phyloP scores from a whole-genome alignment of 2,888 invertebrate species.

The Stenotaenia linearis region DNA sequence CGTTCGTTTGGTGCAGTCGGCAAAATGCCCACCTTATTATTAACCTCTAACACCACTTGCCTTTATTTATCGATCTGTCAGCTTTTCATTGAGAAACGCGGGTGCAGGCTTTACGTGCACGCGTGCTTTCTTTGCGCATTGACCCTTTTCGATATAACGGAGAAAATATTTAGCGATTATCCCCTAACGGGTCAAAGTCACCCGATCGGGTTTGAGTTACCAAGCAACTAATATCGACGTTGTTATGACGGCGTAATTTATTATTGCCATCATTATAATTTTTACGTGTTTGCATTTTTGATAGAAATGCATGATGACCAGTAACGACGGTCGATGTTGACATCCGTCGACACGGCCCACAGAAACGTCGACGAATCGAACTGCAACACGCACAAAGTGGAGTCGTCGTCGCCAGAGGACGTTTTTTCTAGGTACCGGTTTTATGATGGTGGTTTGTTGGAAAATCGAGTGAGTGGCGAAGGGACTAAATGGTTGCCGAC shows the following conservation, averaged over 20 bases:
- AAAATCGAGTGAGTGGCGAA: conserved; percentile 15
- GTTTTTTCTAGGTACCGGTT: neutral
- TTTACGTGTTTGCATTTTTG: neutral
- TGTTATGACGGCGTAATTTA: neutral
- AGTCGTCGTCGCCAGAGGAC: conserved; percentile 18
- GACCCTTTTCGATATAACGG: neutral
- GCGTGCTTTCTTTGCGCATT: neutral
- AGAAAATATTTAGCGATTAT: too few species aligned
- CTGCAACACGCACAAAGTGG: neutral
- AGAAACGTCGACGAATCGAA: neutral
- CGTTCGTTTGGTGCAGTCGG: neutral
- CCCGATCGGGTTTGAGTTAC: neutral
- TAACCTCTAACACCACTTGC: neutral
- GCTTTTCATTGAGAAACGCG: neutral
- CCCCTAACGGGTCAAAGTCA: neutral
- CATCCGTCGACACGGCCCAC: conserved; percentile 17
- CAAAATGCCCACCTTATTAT: neutral
- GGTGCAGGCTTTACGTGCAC: neutral
- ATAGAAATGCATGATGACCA: neutral
- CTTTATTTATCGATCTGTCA: neutral
- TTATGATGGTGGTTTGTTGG: neutral
- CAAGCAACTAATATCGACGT: neutral
- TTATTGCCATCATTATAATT: neutral
- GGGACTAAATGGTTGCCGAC: neutral
- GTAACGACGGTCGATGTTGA: conserved; percentile 7